These are phyloP conservation scores for Ruditapes philippinarum DNA, from an alignment of 1,140 invertebrate species.

Conservation along the genomic window DNA sequence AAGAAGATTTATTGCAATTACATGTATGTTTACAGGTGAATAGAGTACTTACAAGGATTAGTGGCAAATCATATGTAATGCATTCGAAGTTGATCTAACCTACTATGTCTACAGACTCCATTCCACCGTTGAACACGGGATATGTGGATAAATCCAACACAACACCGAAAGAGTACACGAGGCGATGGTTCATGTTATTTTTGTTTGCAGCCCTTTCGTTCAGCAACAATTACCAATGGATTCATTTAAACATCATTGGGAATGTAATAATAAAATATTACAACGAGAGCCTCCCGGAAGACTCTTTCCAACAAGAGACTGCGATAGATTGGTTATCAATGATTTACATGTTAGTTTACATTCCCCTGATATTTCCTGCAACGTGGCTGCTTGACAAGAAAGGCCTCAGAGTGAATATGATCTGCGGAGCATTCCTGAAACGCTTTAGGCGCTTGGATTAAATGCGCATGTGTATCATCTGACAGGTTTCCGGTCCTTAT, in stretches of 20 bases:
- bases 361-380: slow-evolving; percentile 98
- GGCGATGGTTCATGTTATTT: slow-evolving; percentile 94
- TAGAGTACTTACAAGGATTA: too few relatives aligned
- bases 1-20: too few relatives aligned
- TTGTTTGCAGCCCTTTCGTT: slow-evolving; percentile 97
- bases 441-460: slow-evolving; percentile 96
- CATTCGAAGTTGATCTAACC: slow-evolving; percentile 45
- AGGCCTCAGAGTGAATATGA: slow-evolving; percentile 94
- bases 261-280: slow-evolving; percentile 86
- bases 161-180: slow-evolving; percentile 72
- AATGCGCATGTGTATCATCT: slow-evolving; percentile 90
- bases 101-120: slow-evolving; percentile 9
- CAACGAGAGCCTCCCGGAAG: slow-evolving; percentile 85
- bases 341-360: slow-evolving; percentile 99
- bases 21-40: too few relatives aligned
- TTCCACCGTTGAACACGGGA: background rate
- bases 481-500: slow-evolving; percentile 77
- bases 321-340: slow-evolving; percentile 98
- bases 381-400: slow-evolving; percentile 95
- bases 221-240: slow-evolving; percentile 92
- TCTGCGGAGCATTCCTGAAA: slow-evolving; percentile 95
- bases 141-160: background rate
- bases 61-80: too few relatives aligned
- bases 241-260: slow-evolving; percentile 87
- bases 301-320: slow-evolving; percentile 85